Conservation (phyloP, 92 coral and sea anemone species). For the Phenganax subtilis region DNA sequence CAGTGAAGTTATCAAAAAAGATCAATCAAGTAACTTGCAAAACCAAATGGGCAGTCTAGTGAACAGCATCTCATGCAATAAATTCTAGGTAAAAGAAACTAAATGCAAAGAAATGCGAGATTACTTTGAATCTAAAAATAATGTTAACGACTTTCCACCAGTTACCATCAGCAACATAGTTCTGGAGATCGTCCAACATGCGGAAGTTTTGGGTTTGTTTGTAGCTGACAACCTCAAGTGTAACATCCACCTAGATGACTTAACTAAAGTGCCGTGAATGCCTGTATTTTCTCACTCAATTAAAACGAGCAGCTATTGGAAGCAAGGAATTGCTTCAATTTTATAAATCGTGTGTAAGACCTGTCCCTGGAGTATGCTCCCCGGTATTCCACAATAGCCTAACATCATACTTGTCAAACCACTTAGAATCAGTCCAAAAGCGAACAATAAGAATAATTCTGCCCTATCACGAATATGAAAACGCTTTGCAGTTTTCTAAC, state of each 20-base stretch:
- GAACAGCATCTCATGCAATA: not conserved
- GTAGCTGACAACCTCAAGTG: not conserved
- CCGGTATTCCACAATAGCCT: constrained; percentile 9
- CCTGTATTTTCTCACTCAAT: too few relatives aligned
- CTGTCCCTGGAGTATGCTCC: not conserved
- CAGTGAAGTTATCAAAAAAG: not conserved
- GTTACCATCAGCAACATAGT: not conserved
- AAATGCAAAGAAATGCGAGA: not conserved
- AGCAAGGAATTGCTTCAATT: not conserved
- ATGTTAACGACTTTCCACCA: too few relatives aligned
- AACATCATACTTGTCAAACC: not conserved
- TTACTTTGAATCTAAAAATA: not conserved
- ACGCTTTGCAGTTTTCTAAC: too few relatives aligned
- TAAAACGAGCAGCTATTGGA: too few relatives aligned
- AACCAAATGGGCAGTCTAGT: too few relatives aligned
- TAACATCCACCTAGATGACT: not conserved
- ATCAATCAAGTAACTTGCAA: not conserved
- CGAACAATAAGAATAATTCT: too few relatives aligned
- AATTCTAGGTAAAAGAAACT: not conserved
- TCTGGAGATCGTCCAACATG: not conserved
- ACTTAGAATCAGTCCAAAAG: too few relatives aligned
- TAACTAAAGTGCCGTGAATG: too few relatives aligned
- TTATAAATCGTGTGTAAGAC: not conserved
- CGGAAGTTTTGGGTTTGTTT: not conserved
- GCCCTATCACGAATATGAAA: too few relatives aligned